Evolutionary conservation across 2,113 vertebrate genomes (phyloP).

Genomic region (Tinamus guttatus): DNA sequence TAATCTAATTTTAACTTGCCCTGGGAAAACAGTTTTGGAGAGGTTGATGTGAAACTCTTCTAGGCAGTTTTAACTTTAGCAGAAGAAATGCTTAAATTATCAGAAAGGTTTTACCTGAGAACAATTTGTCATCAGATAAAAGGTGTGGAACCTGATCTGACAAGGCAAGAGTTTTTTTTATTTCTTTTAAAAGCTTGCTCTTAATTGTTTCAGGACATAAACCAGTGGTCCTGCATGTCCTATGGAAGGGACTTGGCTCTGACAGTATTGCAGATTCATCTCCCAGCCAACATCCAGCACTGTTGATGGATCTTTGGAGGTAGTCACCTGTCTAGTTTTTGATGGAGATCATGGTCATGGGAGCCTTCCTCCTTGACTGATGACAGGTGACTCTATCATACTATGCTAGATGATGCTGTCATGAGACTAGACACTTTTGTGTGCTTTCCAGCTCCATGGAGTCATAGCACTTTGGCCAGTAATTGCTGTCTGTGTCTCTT

Average conservation of each 20-base stretch:
- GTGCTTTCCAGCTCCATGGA: background rate
- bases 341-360: background rate
- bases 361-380: background rate
- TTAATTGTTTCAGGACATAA: background rate
- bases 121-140: background rate
- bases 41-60: background rate
- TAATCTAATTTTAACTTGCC: background rate
- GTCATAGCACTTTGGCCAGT: background rate
- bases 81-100: background rate
- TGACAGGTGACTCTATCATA: background rate
- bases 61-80: background rate
- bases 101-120: background rate
- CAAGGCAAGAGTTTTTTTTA: background rate
- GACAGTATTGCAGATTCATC: background rate
- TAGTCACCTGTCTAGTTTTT: background rate
- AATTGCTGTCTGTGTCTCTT: background rate
- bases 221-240: background rate
- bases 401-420: background rate
- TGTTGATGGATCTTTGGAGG: background rate
- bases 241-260: background rate
- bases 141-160: background rate
- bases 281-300: background rate
- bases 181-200: background rate
- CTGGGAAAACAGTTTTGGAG: background rate
- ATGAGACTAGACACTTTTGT: background rate